These are phyloP conservation scores for Selenia dentaria DNA, from an alignment of 2,888 invertebrate genomes.

Conservation along the genomic window DNA sequence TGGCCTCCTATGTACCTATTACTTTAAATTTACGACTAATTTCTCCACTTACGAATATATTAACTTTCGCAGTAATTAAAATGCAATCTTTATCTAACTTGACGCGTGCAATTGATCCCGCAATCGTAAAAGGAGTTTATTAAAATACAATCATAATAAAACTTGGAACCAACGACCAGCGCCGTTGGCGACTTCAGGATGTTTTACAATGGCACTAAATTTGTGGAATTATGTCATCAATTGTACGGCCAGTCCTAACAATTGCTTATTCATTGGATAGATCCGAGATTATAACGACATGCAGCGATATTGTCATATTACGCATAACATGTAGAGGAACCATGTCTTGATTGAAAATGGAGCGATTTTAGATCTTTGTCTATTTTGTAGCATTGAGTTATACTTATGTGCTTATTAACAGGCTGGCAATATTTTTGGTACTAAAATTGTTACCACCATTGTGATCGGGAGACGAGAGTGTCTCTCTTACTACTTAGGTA, in stretches of 20 bases:
- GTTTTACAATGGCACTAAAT: slow-evolving; percentile 47
- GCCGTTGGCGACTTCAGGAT: slow-evolving; percentile 31
- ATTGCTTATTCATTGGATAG: slow-evolving; percentile 45
- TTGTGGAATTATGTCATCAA: slow-evolving; percentile 40
- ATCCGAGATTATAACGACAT: slow-evolving; percentile 30
- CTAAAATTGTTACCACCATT: no score
- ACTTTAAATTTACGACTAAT: neutral
- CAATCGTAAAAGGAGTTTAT: slow-evolving; percentile 27
- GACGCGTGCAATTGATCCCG: slow-evolving; percentile 11
- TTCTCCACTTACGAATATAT: neutral
- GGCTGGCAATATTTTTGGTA: no score
- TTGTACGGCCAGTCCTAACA: slow-evolving; percentile 33
- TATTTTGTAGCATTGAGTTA: no score
- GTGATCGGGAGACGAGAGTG: no score
- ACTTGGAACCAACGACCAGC: slow-evolving; percentile 2
- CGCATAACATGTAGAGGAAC: slow-evolving; percentile 16
- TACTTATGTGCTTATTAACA: no score
- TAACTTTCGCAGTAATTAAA: neutral
- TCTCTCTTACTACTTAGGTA: no score
- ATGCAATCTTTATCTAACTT: slow-evolving; percentile 17
- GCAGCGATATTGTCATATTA: slow-evolving; percentile 30
- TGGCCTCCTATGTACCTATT: no score
- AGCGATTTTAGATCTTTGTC: neutral
- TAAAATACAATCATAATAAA: slow-evolving; percentile 30
- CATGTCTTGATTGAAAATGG: slow-evolving; percentile 7